A percentile compares a stretch with the other conserved stretches of the same genome.
Conservation (phyloP, 2,888 invertebrate genomes). For the Litoditis marina region DNA sequence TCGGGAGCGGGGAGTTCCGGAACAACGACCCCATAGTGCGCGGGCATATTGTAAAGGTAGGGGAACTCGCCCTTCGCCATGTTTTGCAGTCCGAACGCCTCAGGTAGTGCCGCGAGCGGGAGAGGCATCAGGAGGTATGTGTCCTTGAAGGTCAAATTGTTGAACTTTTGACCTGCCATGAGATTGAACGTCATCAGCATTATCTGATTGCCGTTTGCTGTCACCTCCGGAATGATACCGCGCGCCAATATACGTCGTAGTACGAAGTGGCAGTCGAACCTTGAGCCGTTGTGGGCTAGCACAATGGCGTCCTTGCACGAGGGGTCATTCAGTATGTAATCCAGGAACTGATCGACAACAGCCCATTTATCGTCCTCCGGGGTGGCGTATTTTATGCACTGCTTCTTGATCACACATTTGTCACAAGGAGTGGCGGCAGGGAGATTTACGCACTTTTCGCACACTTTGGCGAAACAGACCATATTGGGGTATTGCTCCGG, state of each 20-base stretch:
- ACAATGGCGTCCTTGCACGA: background rate
- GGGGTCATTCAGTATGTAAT: background rate
- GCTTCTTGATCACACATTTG: background rate
- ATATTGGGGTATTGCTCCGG: background rate
- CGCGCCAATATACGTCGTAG: background rate
- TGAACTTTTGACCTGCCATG: background rate
- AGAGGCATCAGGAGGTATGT: background rate
- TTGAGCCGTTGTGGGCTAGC: background rate
- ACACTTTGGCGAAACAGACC: background rate
- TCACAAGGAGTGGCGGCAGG: background rate
- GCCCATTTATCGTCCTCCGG: background rate
- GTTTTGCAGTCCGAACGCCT: background rate
- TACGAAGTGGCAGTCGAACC: conserved; percentile 1
- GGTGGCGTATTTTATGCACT: background rate
- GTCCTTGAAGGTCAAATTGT: background rate
- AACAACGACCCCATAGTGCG: background rate
- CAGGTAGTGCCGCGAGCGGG: background rate
- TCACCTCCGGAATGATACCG: background rate
- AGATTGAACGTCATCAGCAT: background rate
- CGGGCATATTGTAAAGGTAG: background rate
- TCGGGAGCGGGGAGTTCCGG: background rate
- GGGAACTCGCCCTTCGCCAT: background rate
- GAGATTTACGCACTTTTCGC: background rate
- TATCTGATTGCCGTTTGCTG: background rate
- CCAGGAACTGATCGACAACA: background rate